Evolutionary conservation across 2,797 vertebrate species (phyloP), one percentile per base, ranked within the genome.

Genomic region (Phoebastria nigripes): DNA sequence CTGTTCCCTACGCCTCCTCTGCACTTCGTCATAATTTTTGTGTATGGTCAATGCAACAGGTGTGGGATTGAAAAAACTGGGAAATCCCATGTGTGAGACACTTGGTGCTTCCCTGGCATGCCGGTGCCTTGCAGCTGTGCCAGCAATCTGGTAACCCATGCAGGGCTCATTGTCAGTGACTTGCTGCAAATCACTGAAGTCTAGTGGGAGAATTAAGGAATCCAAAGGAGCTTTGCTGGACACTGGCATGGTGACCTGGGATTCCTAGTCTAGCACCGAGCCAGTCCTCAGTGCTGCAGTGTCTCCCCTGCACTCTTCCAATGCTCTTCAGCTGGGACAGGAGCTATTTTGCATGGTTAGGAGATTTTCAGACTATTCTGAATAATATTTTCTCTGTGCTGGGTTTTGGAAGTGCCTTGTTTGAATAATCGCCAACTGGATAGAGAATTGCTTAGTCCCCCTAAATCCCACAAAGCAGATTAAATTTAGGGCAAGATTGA

Each of bases 41-140:
- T 54, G 8, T 65, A 41, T 22, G 59, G 51, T 79, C 54, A 66
- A 46, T 56, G 41, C 67, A 87, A 67, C 81, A 89, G 69, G 59
- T 52, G 1, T 46, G 37, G 44, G 22, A 59, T 16, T 79, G 18
- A 20, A 65, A 59, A 31, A 59, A 52, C 61, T 15, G 62, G 79
- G 65, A 93, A 93, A 90, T 95, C 54, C 92, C 88, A 17, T 12
- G 28, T 16, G 26, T 58, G 79, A 88, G 52, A 56, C 73, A 67
- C 69, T 81, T 86, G 69, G 44, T 8, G 3, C 61, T 81, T 80
- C 49, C 35, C 79, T 88, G 85, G 35, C 61, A 67, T 71, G 67
- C 17, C 1, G 1, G 28, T 88, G 82, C 79, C 56, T 77, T 61
- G 66, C 51, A 76, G 77, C 66, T 92, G 42, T 91, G 77, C 21